phyloP scores from a whole-genome alignment of 2,113 vertebrate genomes.

The Chaetops frenatus region DNA sequence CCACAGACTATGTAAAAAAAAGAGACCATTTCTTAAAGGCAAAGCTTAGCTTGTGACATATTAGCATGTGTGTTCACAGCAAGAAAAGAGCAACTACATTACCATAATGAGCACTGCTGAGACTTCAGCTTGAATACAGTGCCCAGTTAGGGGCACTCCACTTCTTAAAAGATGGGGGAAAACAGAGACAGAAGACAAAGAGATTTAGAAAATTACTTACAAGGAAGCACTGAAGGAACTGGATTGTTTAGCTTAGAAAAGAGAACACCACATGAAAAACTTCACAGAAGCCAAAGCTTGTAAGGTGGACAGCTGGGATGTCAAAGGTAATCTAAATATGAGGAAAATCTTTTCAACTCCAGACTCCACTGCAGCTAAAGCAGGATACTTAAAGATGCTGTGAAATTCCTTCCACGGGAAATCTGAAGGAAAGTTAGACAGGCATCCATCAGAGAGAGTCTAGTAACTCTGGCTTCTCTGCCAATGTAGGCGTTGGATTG shows the following conservation, averaged over 20 bases:
- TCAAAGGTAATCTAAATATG: conserved; percentile 31
- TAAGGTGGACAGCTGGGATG: conserved; percentile 19
- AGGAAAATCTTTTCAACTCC: conserved; percentile 17
- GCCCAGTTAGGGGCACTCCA: background rate
- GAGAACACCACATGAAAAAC: background rate
- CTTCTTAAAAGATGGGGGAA: background rate
- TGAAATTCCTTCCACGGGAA: conserved; percentile 30
- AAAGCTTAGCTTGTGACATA: background rate
- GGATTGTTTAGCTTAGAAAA: conserved; percentile 34
- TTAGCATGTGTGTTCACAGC: background rate
- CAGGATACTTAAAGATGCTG: background rate
- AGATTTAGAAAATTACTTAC: background rate
- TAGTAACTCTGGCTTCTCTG: background rate
- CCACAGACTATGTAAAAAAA: background rate
- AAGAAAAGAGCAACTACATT: background rate
- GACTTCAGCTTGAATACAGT: background rate
- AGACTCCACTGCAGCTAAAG: background rate
- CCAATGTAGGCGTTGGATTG: background rate
- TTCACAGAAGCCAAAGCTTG: background rate
- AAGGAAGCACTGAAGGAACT: background rate
- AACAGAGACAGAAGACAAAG: background rate
- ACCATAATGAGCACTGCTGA: background rate
- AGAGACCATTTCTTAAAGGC: background rate
- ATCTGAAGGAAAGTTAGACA: conserved; percentile 16
- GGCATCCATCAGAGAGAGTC: background rate